Percentiles rank a stretch among this genome's conserved stretches.
phyloP scores from a whole-genome alignment of 2,888 invertebrate genomes.

The Bibio marci region DNA sequence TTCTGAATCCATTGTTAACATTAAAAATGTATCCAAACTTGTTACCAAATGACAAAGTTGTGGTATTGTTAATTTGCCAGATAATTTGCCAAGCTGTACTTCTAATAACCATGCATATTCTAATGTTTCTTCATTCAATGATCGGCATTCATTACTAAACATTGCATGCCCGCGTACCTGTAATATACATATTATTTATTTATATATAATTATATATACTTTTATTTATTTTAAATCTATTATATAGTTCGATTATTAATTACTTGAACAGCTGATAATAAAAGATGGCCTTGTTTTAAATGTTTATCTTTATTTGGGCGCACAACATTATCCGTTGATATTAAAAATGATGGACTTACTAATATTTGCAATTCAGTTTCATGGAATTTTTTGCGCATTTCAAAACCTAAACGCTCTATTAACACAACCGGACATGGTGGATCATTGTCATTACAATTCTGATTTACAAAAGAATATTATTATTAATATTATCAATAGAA shows the following conservation, averaged over 20 bases:
- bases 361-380: slow-evolving; percentile 85
- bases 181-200: background rate
- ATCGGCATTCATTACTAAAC: slow-evolving; percentile 85
- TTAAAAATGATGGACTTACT: slow-evolving; percentile 72
- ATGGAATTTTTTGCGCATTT: slow-evolving; percentile 86
- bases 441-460: slow-evolving; percentile 75
- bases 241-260: too few relatives aligned
- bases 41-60: slow-evolving; percentile 77
- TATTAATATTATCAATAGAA: background rate
- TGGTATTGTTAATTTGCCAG: slow-evolving; percentile 76
- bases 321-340: slow-evolving; percentile 56
- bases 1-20: slow-evolving; percentile 75
- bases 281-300: slow-evolving; percentile 68
- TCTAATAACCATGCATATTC: slow-evolving; percentile 98
- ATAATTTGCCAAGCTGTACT: slow-evolving; percentile 81
- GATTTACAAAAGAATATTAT: too few relatives aligned
- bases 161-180: slow-evolving; percentile 85
- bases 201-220: background rate
- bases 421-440: slow-evolving; percentile 81
- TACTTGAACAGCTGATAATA: slow-evolving; percentile 71
- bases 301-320: slow-evolving; percentile 51
- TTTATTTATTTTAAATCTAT: too few relatives aligned
- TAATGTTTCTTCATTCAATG: slow-evolving; percentile 81
- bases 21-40: slow-evolving; percentile 72
- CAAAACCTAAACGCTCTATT: slow-evolving; percentile 86